A percentile compares a stretch with the other conserved stretches of the same genome.
Conservation (phyloP, 92 coral and sea anemone species). For the Galaxea fascicularis region DNA sequence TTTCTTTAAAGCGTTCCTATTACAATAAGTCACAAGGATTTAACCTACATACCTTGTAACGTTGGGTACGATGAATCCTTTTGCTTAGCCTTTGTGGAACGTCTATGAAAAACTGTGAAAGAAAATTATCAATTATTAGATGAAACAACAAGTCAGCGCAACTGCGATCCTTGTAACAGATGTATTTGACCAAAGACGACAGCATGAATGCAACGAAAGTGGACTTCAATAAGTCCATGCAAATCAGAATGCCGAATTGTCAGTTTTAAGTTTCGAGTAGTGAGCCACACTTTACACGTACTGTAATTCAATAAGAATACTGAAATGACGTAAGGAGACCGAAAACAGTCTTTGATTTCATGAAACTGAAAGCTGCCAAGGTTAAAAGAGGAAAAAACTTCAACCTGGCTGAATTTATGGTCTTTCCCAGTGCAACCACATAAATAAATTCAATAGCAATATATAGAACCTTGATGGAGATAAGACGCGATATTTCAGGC, state of each 20-base stretch:
- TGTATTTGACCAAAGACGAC: background rate
- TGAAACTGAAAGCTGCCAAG: background rate
- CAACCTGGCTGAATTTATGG: background rate
- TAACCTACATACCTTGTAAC: background rate
- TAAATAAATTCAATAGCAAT: no score
- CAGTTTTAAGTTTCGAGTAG: background rate
- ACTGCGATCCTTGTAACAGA: background rate
- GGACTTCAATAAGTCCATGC: background rate
- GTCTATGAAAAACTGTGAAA: background rate
- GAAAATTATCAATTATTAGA: background rate
- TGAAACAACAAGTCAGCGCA: background rate
- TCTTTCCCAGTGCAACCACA: background rate
- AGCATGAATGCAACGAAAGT: background rate
- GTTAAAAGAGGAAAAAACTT: background rate
- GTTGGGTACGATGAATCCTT: background rate
- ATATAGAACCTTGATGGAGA: background rate
- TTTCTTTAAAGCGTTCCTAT: background rate
- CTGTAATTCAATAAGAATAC: background rate
- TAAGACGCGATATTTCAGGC: background rate
- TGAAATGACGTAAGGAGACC: background rate
- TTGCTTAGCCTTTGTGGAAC: background rate
- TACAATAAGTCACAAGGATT: background rate
- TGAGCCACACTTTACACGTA: slow-evolving; percentile 7
- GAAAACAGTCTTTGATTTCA: background rate
- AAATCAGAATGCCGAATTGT: background rate